phyloP scores from a whole-genome alignment of 2,113 vertebrate genomes.

The Lycaon pictus region DNA sequence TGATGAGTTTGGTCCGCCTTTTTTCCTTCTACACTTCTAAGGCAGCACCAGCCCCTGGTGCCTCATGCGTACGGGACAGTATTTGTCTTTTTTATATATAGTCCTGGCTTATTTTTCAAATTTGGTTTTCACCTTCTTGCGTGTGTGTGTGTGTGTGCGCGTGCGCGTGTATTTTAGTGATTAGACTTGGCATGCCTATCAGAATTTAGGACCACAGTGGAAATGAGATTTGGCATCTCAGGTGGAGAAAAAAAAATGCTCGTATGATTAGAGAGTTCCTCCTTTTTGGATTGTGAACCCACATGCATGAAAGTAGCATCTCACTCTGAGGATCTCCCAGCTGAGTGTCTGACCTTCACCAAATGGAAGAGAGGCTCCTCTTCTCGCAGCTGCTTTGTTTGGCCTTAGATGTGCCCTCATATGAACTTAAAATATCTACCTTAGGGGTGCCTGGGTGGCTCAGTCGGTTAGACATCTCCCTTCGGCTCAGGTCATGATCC shows the following conservation, averaged over 20 bases:
- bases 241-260: not conserved
- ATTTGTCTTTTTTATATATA: not conserved
- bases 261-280: not conserved
- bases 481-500: too few relatives aligned
- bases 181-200: not conserved
- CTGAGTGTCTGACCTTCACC: not conserved
- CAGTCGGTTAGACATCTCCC: too few relatives aligned
- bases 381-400: not conserved
- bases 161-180: not conserved
- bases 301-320: accelerated
- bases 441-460: not conserved
- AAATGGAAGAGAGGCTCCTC: not conserved
- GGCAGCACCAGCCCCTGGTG: too few relatives aligned
- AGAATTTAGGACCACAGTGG: not conserved
- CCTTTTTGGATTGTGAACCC: not conserved
- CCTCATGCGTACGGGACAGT: not conserved
- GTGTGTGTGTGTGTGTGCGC: not conserved
- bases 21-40: too few relatives aligned
- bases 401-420: not conserved
- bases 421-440: not conserved
- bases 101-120: not conserved
- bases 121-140: not conserved
- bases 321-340: not conserved
- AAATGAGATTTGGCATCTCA: not conserved
- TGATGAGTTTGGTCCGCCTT: not conserved